Conservation (phyloP, 1,140 invertebrate species). For the Calosoma granatense region DNA sequence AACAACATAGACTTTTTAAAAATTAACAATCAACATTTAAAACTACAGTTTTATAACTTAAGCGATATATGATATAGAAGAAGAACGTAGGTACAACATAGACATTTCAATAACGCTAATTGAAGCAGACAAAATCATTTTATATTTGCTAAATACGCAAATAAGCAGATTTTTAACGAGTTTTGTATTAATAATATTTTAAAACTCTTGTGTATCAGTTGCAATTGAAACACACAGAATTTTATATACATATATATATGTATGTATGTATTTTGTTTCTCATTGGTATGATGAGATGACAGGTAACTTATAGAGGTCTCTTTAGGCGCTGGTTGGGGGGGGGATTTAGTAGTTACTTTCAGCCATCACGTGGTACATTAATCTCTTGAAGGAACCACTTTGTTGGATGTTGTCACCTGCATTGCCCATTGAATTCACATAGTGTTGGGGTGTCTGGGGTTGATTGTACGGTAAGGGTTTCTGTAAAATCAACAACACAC, state of each 20-base stretch:
- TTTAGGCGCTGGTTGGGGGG: no score
- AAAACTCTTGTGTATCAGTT: conserved; percentile 41
- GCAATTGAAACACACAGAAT: conserved; percentile 20
- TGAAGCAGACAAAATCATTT: neutral
- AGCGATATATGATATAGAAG: neutral
- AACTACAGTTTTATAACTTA: conserved; percentile 12
- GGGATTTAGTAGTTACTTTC: conserved; percentile 62
- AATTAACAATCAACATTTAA: conserved; percentile 13
- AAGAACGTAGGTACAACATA: conserved; percentile 1
- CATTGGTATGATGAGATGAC: neutral
- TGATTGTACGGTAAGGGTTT: conserved; percentile 4
- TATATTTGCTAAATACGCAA: conserved; percentile 4
- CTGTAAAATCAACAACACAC: no score
- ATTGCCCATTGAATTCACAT: conserved; percentile 31
- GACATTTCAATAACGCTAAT: conserved; percentile 1
- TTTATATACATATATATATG: no score
- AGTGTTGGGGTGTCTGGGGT: conserved; percentile 12
- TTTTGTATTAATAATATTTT: neutral
- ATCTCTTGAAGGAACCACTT: conserved; percentile 80
- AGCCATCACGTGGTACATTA: conserved; percentile 81
- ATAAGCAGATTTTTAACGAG: conserved; percentile 1
- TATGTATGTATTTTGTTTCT: conserved; percentile 9
- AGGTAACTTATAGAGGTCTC: no score
- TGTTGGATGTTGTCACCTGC: conserved; percentile 72
- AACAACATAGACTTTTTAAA: conserved; percentile 12